Conservation (phyloP, 2,113 vertebrate genomes). For the Corapipo altera region DNA sequence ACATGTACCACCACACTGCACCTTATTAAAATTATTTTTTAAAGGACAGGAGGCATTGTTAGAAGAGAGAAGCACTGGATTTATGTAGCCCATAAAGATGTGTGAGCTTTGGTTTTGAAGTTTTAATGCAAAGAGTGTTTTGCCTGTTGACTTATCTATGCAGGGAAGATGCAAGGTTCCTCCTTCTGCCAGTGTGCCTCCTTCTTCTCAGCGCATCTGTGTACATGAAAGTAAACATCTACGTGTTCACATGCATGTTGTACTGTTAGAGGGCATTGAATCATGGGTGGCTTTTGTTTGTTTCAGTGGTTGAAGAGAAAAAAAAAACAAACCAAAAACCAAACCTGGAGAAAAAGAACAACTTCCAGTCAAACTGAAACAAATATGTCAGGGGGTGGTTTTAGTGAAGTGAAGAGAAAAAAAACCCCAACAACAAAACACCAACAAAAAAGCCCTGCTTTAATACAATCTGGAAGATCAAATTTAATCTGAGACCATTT, state of each 20-base stretch:
- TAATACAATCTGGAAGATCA: neutral
- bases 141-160: neutral
- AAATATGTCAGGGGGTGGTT: neutral
- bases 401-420: neutral
- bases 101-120: neutral
- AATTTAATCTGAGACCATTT: neutral
- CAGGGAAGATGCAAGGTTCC: neutral
- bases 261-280: neutral
- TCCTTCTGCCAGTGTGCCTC: neutral
- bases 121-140: neutral
- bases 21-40: neutral
- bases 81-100: neutral
- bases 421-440: neutral
- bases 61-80: accelerated
- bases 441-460: neutral
- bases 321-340: neutral
- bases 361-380: neutral
- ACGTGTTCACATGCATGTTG: neutral
- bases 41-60: neutral
- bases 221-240: conserved; percentile 33
- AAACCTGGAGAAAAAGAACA: neutral
- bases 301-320: neutral
- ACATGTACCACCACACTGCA: neutral
- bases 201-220: neutral
- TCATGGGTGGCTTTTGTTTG: neutral